Percentiles rank a stretch among this genome's conserved stretches.
Evolutionary conservation across 2,888 invertebrate species (phyloP).

Genomic region (Drosophila demipolita): DNA sequence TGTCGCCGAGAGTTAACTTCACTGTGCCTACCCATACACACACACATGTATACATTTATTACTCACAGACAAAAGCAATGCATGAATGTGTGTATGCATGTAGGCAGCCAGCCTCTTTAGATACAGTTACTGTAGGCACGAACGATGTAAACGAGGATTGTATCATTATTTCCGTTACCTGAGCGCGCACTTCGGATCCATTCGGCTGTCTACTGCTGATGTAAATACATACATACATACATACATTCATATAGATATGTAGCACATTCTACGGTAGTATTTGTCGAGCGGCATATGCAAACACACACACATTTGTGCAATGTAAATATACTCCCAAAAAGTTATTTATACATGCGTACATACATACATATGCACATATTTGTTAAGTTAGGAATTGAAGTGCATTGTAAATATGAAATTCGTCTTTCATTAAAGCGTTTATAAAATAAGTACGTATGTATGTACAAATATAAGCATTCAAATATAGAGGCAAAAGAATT

Average conservation of each 20-base stretch:
- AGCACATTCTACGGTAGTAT: conserved; percentile 51
- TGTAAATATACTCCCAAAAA: conserved; percentile 66
- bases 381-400: conserved; percentile 83
- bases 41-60: neutral
- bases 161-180: neutral
- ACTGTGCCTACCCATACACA: neutral
- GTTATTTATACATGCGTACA: conserved; percentile 73
- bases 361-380: conserved; percentile 55
- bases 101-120: neutral
- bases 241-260: conserved; percentile 3
- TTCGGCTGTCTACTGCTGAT: conserved; percentile 1
- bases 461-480: conserved; percentile 1
- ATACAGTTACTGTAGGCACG: neutral
- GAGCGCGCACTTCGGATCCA: neutral
- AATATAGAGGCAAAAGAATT: neutral
- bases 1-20: neutral
- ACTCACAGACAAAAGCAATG: neutral
- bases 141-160: neutral
- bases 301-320: conserved; percentile 58
- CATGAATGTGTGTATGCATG: neutral
- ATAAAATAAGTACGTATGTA: neutral
- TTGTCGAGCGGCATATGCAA: conserved; percentile 47
- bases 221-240: neutral
- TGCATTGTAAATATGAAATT: conserved; percentile 82
- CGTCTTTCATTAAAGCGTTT: conserved; percentile 66